These are phyloP conservation scores for Saccopteryx bilineata DNA, from an alignment of 2,113 vertebrate genomes.

Conservation along the genomic window DNA sequence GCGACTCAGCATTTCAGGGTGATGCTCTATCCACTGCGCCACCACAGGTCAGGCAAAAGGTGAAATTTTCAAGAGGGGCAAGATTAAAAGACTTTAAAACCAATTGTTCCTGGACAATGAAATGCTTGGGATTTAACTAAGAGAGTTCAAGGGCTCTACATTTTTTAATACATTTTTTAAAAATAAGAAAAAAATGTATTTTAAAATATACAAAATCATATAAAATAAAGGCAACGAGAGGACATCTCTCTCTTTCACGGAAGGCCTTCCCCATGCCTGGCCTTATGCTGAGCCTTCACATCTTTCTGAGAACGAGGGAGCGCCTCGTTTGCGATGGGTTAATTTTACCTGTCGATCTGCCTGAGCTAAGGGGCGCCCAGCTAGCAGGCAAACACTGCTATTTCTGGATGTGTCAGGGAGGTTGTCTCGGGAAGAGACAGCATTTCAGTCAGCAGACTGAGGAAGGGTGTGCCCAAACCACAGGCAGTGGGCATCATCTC, in stretches of 20 bases:
- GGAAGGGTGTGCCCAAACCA: background rate
- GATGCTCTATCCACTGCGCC: no score
- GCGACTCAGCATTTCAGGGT: no score
- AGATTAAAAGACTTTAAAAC: background rate
- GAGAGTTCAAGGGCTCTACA: no score
- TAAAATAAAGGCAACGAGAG: background rate
- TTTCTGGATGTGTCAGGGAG: background rate
- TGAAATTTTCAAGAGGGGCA: background rate
- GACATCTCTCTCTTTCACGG: background rate
- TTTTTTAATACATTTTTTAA: background rate
- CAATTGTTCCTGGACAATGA: background rate
- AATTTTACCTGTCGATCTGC: fast-evolving
- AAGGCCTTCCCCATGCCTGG: background rate
- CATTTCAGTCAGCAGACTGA: background rate
- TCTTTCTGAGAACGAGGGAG: background rate
- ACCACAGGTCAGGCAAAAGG: no score
- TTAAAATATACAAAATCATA: background rate
- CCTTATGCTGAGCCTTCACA: background rate
- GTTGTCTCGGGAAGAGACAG: background rate
- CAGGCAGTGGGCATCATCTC: background rate
- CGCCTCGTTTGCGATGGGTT: background rate
- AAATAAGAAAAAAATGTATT: background rate
- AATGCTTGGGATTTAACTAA: background rate
- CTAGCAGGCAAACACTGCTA: background rate
- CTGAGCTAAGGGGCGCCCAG: background rate